phyloP scores from a whole-genome alignment of 1,140 invertebrate species.

The Lycorma delicatula region DNA sequence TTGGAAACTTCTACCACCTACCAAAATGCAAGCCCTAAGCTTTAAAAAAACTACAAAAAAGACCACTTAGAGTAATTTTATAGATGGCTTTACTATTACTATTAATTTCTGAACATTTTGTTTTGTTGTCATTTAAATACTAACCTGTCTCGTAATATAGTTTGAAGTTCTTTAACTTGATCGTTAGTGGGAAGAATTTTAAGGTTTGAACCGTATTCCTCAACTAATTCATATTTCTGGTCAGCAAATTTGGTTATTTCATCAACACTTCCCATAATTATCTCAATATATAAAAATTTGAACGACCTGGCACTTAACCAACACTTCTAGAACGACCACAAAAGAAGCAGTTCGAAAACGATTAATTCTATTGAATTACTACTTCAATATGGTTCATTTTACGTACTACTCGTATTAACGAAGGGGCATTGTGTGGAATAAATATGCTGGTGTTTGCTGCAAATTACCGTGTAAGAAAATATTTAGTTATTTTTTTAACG shows the following conservation, averaged over 20 bases:
- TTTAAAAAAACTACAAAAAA: neutral
- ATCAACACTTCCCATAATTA: slow-evolving; percentile 9
- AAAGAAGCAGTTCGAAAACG: no score
- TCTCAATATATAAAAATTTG: no score
- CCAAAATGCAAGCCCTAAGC: neutral
- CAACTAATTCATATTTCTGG: slow-evolving; percentile 18
- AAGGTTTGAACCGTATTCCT: slow-evolving; percentile 67
- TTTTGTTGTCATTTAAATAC: slow-evolving; percentile 27
- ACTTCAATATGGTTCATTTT: no score
- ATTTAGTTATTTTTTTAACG: no score
- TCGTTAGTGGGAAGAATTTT: slow-evolving; percentile 74
- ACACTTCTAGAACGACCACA: no score
- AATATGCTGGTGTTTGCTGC: no score
- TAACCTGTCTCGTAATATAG: slow-evolving; percentile 90
- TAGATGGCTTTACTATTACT: neutral
- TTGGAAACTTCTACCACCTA: neutral
- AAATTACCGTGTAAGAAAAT: no score
- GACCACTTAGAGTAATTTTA: neutral
- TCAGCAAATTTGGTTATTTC: slow-evolving; percentile 4
- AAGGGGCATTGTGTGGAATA: no score
- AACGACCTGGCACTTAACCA: no score
- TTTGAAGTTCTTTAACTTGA: slow-evolving; percentile 88
- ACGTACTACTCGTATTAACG: no score
- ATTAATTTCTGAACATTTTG: neutral
- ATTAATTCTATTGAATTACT: no score